Base-by-base conservation (phyloP, 2,113 vertebrate species). In the Pedionomus torquatus region DNA sequence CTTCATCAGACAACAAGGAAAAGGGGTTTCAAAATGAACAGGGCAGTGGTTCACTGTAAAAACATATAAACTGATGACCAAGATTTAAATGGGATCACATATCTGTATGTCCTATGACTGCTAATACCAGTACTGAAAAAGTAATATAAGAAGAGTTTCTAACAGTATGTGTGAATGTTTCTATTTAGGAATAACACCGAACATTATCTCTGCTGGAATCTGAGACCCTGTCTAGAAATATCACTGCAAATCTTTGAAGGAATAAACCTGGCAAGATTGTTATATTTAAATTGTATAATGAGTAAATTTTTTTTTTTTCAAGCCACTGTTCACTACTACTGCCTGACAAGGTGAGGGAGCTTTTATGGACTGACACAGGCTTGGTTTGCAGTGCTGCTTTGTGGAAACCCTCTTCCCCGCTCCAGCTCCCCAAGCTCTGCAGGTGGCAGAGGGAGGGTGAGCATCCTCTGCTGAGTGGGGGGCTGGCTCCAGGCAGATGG, bases 391-490 rank as follows among this genome's bases (percentile, higher is more conserved):
- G 58, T 44, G 31, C 60, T 90, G 61, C 61, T 64, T 30, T 9
- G 28, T 19, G 13, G 35, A 74, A 33, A 17, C 8, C 11, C 11
- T 2, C 8, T 28, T 33, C 15, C n/a, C 8, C 30, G 6, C 2
- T 33, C 24, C 49, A 0, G 0, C n/a, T 49, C 11, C 20, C 17
- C 0, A 0, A 7, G 68, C 33, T 60, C 37, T 3, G 8, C 33
- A 69, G 75, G 58, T 5, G 10, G 49, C 39, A 71, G 24, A 35
- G 0, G 5, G 49, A 70, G 41, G 12, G 21, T 17, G 7, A 43
- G 43, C 41, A 63, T 25, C 43, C 43, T 33, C 61, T 37, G 39
- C 60, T 63, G 72, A 65, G 33, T 87, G 58, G n/a, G 0, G 2
- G n/a, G 23, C 30, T 46, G 48, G 8, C 16, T 60, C 19, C 19